Evolutionary conservation across 2,888 invertebrate species (phyloP), one percentile per base, ranked within the genome.

Genomic region (Callimorpha dominula): DNA sequence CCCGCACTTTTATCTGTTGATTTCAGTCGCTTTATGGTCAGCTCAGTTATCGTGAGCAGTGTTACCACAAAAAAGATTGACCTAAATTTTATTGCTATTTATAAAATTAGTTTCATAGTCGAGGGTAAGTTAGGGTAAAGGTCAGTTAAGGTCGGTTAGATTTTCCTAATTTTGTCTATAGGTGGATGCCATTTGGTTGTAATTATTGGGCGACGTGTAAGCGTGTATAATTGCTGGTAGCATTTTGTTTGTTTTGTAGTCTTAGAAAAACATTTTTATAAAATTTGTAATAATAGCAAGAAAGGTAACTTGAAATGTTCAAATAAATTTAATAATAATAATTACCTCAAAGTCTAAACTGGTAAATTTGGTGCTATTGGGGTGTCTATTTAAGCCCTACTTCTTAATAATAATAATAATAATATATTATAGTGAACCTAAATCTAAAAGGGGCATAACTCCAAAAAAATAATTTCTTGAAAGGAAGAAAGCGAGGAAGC

Each of bases 1-100:
- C 98, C 98, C 88, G 98, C 97, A 92, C 98, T 98, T 96, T 98
- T 98, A 96, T 98, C 98, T 98, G 97, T 89, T 96, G 96, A 90
- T 86, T 87, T 81, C 81, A 81, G 76, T 79, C 84, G 82, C 87
- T 85, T 80, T 82, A 84, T 82, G 80, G 87, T 88, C 86, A 90
- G 85, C 64, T 65, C 52, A 40, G 9, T n/a, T 9, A 43, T 42
- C 12, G 15, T 57, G 60, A 60, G 17, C 60, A 57, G 57, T 31
- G 17, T 40, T 52, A 42, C 31, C 40, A 31, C 31, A 60, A 31
- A 14, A 60, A 31, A 60, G 0, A 31, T 31, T 31, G 9, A 65
- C 15, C 15, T 5, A 31, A 67, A 66, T 66, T 20, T 42, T 12
- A 43, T 54, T 20, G 46, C 4, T 1, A 9, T 15, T 49, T 31